Base-by-base conservation (phyloP, 2,113 vertebrate genomes). In the Vimba vimba region DNA sequence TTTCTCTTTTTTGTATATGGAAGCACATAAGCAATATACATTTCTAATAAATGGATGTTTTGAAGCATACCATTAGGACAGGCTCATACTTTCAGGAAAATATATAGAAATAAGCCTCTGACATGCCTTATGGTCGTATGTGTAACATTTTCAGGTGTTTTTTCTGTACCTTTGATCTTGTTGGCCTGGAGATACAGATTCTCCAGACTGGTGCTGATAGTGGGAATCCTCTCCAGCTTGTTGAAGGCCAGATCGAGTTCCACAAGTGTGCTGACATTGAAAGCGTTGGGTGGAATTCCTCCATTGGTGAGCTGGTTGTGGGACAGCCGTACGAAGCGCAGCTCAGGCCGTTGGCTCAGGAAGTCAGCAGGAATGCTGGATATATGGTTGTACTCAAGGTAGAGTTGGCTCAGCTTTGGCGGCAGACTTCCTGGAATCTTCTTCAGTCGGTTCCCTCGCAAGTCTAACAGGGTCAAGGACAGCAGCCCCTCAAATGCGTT, bases 161-260 rank as follows among this genome's bases (percentile, higher is more conserved):
- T 45, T 23, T 43, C 30, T 55, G 13, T 94, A 99, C 98, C 98
- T 95, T 96, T 96, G 91, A 99, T 97, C 89, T 96, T 89, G 92
- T 99, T 99, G 92, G 96, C 98, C 87, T 99, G 96, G 82, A 99
- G 92, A 92, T 99, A 99, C 90, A 98, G 96, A 88, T 98, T 97
- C 93, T 98, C 97, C 12, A 99, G 95, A 80, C 96, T 96, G 89
- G 96, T 96, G 77, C 92, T 97, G 88, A 99, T 96, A 1, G 87
- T 92, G 8, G 98, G 97, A 89, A 99, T 97, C 88, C 81, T 96
- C 88, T 97, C 96, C 87, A 99, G 94, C 71, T 96, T 94, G 91
- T 99, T 99, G 87, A 97, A 97, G 82, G 98, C 98, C 76, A 99
- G 96, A 90, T 99, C 98, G 89, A 99, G 92, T 88, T 99, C 98